Conservation (phyloP, 2,113 vertebrate species). For the Aix galericulata region DNA sequence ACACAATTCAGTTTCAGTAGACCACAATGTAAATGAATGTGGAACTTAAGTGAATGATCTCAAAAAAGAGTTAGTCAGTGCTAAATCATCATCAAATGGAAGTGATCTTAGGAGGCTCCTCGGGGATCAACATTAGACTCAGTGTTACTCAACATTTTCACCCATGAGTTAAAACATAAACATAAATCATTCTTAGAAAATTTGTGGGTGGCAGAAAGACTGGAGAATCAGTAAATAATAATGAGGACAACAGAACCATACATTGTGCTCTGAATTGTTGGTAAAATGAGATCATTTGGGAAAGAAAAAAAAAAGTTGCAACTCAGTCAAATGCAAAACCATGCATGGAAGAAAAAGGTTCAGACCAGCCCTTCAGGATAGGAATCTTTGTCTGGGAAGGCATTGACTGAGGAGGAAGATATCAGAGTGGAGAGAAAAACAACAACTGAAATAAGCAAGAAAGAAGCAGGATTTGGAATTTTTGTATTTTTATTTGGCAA, state of each 20-base stretch:
- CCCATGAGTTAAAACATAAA: slow-evolving; percentile 41
- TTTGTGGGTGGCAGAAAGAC: slow-evolving; percentile 36
- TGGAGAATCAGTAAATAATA: slow-evolving; percentile 41
- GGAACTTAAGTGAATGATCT: slow-evolving; percentile 16
- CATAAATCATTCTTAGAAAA: slow-evolving; percentile 53
- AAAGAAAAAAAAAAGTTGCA: neutral
- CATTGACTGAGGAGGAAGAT: neutral
- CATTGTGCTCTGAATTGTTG: neutral
- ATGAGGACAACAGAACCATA: neutral
- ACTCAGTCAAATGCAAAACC: neutral
- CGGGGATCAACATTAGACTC: slow-evolving; percentile 32
- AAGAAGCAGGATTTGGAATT: neutral
- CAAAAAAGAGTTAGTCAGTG: slow-evolving; percentile 9
- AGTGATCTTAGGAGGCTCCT: slow-evolving; percentile 4
- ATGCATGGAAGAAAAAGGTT: neutral
- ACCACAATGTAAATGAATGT: neutral
- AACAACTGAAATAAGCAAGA: neutral
- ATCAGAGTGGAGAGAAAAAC: neutral
- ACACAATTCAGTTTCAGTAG: neutral
- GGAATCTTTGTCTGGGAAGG: neutral
- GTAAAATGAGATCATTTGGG: neutral
- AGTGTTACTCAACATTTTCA: slow-evolving; percentile 49
- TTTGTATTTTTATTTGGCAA: neutral
- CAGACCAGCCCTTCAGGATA: neutral
- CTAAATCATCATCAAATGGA: slow-evolving; percentile 42